Conservation (phyloP, 2,888 invertebrate species). For the Apamea epomidion region DNA sequence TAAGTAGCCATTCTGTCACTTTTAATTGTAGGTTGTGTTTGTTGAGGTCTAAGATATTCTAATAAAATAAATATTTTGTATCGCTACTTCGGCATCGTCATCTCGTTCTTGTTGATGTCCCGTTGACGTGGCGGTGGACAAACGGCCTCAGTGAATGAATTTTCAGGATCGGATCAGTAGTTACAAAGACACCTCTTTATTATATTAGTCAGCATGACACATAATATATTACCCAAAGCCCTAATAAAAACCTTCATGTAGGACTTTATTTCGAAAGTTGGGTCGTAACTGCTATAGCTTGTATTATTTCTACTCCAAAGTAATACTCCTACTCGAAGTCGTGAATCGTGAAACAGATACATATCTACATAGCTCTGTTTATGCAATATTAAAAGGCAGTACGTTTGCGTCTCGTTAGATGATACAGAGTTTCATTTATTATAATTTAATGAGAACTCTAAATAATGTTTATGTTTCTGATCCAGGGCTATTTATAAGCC, state of each 20-base stretch:
- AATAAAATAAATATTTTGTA: no score
- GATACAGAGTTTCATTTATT: slow-evolving; percentile 37
- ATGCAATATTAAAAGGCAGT: slow-evolving; percentile 31
- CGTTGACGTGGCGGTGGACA: not conserved
- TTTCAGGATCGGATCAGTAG: not conserved
- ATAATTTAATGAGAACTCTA: slow-evolving; percentile 35
- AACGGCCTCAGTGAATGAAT: not conserved
- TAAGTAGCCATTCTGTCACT: no score
- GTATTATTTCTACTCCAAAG: slow-evolving; percentile 2
- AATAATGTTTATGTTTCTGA: slow-evolving; percentile 24
- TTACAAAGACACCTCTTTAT: not conserved
- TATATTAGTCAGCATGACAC: not conserved
- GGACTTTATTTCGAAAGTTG: not conserved
- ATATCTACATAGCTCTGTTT: not conserved
- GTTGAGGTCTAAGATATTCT: no score
- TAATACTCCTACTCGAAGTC: not conserved
- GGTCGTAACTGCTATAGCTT: not conserved
- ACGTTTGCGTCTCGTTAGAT: slow-evolving; percentile 20
- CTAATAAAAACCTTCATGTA: not conserved
- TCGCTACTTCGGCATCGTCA: not conserved
- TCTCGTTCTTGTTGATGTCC: not conserved
- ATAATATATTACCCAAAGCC: no score
- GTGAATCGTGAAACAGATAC: slow-evolving; percentile 16
- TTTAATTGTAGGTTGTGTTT: no score
- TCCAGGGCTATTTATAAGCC: slow-evolving; percentile 43